Conservation (phyloP, 2,797 vertebrate species). For the Scleropages formosus region DNA sequence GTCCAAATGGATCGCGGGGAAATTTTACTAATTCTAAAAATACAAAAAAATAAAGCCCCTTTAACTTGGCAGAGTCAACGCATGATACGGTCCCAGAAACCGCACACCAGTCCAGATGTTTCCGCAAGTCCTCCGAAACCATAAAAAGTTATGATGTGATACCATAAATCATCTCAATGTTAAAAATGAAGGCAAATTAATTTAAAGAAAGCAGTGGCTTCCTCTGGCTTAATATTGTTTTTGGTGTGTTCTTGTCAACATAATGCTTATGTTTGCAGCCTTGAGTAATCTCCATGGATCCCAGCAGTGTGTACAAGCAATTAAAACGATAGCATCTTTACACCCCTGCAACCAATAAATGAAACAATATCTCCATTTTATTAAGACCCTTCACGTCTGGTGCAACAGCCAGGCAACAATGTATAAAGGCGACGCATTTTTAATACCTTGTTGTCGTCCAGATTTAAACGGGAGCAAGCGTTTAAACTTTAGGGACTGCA, state of each 20-base stretch:
- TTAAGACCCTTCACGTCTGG: slow-evolving; percentile 70
- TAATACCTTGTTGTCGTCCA: slow-evolving; percentile 66
- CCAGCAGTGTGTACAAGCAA: slow-evolving; percentile 73
- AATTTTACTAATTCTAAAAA: neutral
- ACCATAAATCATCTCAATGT: slow-evolving; percentile 33
- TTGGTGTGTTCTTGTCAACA: slow-evolving; percentile 61
- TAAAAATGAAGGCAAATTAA: slow-evolving; percentile 57
- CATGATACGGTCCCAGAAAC: slow-evolving; percentile 1
- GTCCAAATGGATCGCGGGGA: too few species aligned
- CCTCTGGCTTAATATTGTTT: slow-evolving; percentile 63
- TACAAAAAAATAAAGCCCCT: neutral
- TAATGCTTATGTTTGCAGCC: slow-evolving; percentile 73
- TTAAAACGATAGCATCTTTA: slow-evolving; percentile 78
- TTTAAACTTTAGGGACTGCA: slow-evolving; percentile 68
- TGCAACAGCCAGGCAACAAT: slow-evolving; percentile 70
- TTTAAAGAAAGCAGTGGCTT: slow-evolving; percentile 64
- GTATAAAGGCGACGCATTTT: slow-evolving; percentile 61
- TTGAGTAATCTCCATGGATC: slow-evolving; percentile 70
- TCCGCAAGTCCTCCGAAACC: neutral
- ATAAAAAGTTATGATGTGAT: slow-evolving; percentile 9
- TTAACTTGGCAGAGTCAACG: neutral
- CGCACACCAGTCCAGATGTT: slow-evolving; percentile 17
- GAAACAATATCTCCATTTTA: slow-evolving; percentile 74
- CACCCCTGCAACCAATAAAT: slow-evolving; percentile 76
- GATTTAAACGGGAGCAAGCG: slow-evolving; percentile 67